Evolutionary conservation across 2,113 vertebrate genomes (phyloP), one percentile per base, ranked within the genome.

Genomic region (Chaetura pelagica): DNA sequence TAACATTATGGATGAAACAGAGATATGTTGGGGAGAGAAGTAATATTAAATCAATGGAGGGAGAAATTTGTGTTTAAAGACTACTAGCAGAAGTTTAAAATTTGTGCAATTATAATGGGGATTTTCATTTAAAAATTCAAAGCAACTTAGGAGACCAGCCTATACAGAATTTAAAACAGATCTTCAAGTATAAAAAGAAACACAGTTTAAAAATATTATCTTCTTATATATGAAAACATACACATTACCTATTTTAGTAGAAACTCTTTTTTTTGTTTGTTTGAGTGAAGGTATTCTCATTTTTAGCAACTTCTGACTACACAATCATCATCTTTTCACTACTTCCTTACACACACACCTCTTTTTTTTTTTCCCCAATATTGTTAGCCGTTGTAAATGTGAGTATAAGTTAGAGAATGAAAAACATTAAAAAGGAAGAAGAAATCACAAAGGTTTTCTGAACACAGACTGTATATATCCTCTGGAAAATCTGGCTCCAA

Each of bases 301-400:
- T 91, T 89, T 35, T 76, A 29, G 67, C 2, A 59, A 35, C 4
- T 40, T 77, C 16, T 78, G 20, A 52, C 6, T 35, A 55, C 40
- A 42, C 4, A 77, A 42, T 20, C 4, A 34, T 29, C 4, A 64
- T 34, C 1, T 74, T 74, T 81, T 62, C 15, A 20, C 3, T 48
- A 2, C 58, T 95, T 2, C 6, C 4, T 24, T 2, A 10, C 0
- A 0, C 15, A 18, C 2, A 12, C 3, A 12, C 44, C 40, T 17
- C 26, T 54, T 55, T 29, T 40, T 30, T 29, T 55, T 29, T 40
- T 30, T 29, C 6, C 14, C 22, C 51, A 48, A 74, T 46, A n/a
- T 16, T 71, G 2, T 61, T 72, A 67, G 3, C 6, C 5, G 7
- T 12, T 71, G 19, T 49, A 74, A 77, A 62, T 40, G 4, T 51